phyloP scores from a whole-genome alignment of 2,888 invertebrate species.

The Cataglyphis rosenhaueri region DNA sequence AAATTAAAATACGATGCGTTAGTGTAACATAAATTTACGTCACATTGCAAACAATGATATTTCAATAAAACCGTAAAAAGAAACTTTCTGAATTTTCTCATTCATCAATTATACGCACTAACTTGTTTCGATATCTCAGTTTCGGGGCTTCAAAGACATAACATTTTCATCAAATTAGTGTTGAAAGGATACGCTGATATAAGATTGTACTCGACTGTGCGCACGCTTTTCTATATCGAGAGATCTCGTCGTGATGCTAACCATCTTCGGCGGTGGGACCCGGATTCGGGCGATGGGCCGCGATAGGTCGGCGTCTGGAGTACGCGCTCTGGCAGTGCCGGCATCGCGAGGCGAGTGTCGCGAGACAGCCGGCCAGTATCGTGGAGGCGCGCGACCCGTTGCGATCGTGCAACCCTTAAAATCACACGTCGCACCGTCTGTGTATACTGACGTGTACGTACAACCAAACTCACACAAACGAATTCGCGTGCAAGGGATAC shows the following conservation, averaged over 20 bases:
- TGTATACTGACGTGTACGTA: not conserved
- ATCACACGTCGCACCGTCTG: not conserved
- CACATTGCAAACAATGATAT: not conserved
- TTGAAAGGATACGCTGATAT: not conserved
- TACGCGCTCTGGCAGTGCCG: conserved; percentile 77
- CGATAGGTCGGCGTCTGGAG: conserved; percentile 79
- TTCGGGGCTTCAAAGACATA: not conserved
- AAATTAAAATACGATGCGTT: not conserved
- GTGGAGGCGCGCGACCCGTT: conserved; percentile 79
- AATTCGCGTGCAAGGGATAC: not conserved
- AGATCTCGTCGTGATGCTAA: not conserved
- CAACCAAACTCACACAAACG: not conserved
- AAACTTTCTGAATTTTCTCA: not conserved
- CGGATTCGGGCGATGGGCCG: conserved; percentile 60
- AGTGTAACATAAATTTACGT: not conserved
- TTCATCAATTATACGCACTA: too few species aligned
- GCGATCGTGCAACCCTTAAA: conserved; percentile 67
- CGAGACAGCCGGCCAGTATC: conserved; percentile 75
- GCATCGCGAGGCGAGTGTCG: conserved; percentile 75
- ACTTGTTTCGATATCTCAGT: not conserved
- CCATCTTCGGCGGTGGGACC: conserved; percentile 5
- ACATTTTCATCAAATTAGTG: too few species aligned
- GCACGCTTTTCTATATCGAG: not conserved
- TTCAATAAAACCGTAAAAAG: not conserved
- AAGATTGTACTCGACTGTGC: not conserved